Evolutionary conservation across 2,113 vertebrate species (phyloP).

Genomic region (Ceyx margarethae): DNA sequence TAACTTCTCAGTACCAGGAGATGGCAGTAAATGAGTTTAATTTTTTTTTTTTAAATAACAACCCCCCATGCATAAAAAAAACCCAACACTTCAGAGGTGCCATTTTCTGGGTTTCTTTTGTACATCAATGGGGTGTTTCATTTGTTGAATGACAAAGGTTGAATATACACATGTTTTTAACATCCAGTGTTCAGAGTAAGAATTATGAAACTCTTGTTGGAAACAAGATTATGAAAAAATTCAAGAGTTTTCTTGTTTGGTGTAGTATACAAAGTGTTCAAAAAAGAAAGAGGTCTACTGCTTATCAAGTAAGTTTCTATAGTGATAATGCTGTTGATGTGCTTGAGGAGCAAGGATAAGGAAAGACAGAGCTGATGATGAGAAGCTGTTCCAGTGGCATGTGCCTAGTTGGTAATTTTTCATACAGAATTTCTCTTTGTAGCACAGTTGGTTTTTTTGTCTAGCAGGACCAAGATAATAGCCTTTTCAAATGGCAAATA

Average conservation of each 20-base stretch:
- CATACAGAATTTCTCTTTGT: neutral
- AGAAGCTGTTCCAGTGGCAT: fast-evolving
- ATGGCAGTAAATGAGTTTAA: constrained; percentile 67
- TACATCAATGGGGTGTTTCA: neutral
- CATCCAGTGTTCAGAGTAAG: neutral
- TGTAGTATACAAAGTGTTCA: neutral
- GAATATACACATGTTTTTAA: neutral
- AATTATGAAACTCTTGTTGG: neutral
- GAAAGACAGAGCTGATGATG: neutral
- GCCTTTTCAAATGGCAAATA: neutral
- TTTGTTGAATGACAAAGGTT: neutral
- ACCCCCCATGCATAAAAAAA: neutral
- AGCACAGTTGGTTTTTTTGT: neutral
- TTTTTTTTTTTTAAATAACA: too few relatives aligned
- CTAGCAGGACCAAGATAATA: neutral
- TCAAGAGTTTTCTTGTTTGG: neutral
- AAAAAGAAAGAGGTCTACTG: neutral
- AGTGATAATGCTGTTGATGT: neutral
- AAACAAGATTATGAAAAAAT: neutral
- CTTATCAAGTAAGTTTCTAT: neutral
- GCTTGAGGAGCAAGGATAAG: neutral
- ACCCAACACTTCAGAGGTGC: neutral
- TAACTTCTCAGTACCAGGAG: constrained; percentile 62
- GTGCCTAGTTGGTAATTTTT: neutral
- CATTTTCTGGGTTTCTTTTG: neutral